phyloP scores from a whole-genome alignment of 1,140 invertebrate species.

The Leptestheria dahalacensis region DNA sequence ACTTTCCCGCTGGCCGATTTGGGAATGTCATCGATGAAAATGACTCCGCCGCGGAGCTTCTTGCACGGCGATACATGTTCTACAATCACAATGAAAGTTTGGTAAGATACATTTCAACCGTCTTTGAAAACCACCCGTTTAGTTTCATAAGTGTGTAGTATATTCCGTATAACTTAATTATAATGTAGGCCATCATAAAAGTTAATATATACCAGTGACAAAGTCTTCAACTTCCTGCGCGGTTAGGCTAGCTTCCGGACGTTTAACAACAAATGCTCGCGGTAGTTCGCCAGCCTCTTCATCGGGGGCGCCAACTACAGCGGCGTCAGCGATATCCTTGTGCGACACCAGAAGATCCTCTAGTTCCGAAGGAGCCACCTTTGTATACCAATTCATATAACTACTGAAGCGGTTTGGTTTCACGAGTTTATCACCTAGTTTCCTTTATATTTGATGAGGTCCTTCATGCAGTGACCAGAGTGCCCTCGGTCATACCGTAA shows the following conservation, averaged over 20 bases:
- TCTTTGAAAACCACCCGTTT: too few species aligned
- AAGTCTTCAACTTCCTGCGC: conserved; percentile 21
- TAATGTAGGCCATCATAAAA: too few species aligned
- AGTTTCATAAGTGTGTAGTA: too few species aligned
- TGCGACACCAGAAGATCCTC: conserved; percentile 33
- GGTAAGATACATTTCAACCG: too few species aligned
- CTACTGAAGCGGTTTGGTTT: not conserved
- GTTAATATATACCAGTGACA: conserved; percentile 17
- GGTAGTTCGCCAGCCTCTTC: conserved; percentile 53
- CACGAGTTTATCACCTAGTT: conserved; percentile 18
- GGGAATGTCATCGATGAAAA: conserved; percentile 39
- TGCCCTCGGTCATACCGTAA: conserved; percentile 16
- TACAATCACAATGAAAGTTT: conserved; percentile 13
- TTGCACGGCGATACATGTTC: conserved; percentile 25
- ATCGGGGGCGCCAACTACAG: conserved; percentile 65
- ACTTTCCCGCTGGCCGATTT: conserved; percentile 54
- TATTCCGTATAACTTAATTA: too few species aligned
- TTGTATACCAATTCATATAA: not conserved
- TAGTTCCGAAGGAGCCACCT: conserved; percentile 43
- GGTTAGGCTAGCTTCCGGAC: conserved; percentile 27
- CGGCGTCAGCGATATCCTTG: conserved; percentile 32
- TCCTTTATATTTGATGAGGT: conserved; percentile 25
- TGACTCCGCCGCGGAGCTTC: conserved; percentile 28
- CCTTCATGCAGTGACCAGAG: conserved; percentile 22
- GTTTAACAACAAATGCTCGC: conserved; percentile 54